Conservation (phyloP, 2,888 invertebrate species). For the Drosophila subquinaria region DNA sequence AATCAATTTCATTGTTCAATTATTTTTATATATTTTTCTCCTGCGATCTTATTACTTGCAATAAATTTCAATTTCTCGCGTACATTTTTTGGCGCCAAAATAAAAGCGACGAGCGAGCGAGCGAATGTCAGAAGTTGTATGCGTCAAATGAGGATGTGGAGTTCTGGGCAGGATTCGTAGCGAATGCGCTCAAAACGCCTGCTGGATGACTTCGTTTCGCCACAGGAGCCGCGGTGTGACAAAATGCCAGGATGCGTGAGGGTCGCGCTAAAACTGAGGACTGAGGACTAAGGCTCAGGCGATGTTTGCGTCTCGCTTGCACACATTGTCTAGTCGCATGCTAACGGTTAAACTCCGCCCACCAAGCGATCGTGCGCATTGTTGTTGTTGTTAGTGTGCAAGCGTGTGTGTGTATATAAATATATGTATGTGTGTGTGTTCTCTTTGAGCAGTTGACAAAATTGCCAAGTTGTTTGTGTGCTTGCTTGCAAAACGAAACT, state of each 20-base stretch:
- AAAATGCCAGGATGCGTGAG: slow-evolving; percentile 56
- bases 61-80: slow-evolving; percentile 18
- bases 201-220: slow-evolving; percentile 6
- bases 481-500: slow-evolving; percentile 46
- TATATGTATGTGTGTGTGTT: slow-evolving; percentile 13
- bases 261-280: not conserved
- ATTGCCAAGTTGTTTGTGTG: slow-evolving; percentile 9
- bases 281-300: slow-evolving; percentile 14
- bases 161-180: slow-evolving; percentile 23
- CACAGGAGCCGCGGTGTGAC: slow-evolving; percentile 48
- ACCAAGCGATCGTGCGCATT: slow-evolving; percentile 72
- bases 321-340: slow-evolving; percentile 29
- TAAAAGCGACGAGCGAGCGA: slow-evolving; percentile 23
- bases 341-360: slow-evolving; percentile 61
- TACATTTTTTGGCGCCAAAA: slow-evolving; percentile 56
- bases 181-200: slow-evolving; percentile 1
- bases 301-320: slow-evolving; percentile 56
- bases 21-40: not conserved
- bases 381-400: slow-evolving; percentile 46
- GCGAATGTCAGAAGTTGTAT: slow-evolving; percentile 35
- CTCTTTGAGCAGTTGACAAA: slow-evolving; percentile 52
- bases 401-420: slow-evolving; percentile 14
- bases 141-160: slow-evolving; percentile 31
- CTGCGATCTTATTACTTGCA: not conserved
- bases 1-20: not conserved